A percentile compares a stretch with the other conserved stretches of the same genome.
Conservation (phyloP, 2,888 invertebrate species). For the Cactoblastis cactorum region DNA sequence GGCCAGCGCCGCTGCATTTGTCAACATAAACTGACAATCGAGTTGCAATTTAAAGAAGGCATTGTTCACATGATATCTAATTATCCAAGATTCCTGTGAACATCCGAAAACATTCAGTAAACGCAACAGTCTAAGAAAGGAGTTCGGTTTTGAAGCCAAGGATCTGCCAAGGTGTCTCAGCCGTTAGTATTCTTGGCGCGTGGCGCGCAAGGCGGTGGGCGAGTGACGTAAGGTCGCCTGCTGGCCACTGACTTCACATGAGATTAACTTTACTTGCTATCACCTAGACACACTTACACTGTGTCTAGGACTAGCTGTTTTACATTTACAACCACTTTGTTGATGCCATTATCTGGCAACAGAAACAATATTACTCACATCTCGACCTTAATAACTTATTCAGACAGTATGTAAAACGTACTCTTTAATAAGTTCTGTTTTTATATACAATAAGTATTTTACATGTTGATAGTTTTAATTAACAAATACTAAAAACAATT, state of each 20-base stretch:
- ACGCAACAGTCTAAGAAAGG: slow-evolving; percentile 72
- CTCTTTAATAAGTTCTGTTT: too few species aligned
- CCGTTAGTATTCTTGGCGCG: slow-evolving; percentile 74
- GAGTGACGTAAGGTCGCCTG: slow-evolving; percentile 73
- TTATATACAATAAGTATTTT: too few species aligned
- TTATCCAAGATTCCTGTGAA: slow-evolving; percentile 29
- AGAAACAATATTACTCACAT: background rate
- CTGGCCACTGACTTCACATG: slow-evolving; percentile 66
- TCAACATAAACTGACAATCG: slow-evolving; percentile 17
- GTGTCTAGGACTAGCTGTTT: background rate
- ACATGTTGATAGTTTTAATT: too few species aligned
- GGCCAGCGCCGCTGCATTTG: slow-evolving; percentile 13
- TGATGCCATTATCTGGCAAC: too few species aligned
- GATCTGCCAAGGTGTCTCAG: slow-evolving; percentile 73
- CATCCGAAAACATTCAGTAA: slow-evolving; percentile 55
- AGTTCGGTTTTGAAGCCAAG: slow-evolving; percentile 79
- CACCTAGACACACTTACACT: slow-evolving; percentile 16
- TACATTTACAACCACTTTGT: background rate
- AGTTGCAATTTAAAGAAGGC: background rate
- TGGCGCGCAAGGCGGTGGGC: slow-evolving; percentile 57
- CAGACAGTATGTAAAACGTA: background rate
- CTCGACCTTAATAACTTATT: background rate
- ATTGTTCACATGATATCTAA: slow-evolving; percentile 11
- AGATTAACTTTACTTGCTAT: slow-evolving; percentile 56
- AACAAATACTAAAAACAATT: too few species aligned